These are phyloP conservation scores for Enteromius paludinosus DNA, from an alignment of 2,797 vertebrate species.

Conservation along the genomic window DNA sequence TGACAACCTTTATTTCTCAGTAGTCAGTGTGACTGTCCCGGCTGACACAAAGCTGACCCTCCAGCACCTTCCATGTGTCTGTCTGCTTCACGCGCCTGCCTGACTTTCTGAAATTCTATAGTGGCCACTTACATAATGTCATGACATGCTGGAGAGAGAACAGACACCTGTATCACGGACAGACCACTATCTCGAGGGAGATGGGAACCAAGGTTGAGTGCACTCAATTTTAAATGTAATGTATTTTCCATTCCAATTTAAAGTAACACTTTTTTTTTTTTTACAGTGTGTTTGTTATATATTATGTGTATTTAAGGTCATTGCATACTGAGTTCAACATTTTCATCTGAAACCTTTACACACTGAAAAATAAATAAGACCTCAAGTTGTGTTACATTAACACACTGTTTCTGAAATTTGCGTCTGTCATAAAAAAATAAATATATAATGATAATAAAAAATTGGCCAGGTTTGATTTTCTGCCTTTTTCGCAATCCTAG, in stretches of 20 bases:
- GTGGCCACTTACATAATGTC: slow-evolving; percentile 45
- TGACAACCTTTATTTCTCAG: slow-evolving; percentile 36
- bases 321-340: no score
- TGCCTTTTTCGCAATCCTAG: no score
- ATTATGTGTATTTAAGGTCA: no score
- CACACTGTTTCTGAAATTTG: no score
- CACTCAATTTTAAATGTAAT: not conserved
- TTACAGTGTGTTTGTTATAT: not conserved
- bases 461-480: no score
- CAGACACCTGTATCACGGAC: slow-evolving; percentile 20
- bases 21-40: slow-evolving; percentile 40
- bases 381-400: no score
- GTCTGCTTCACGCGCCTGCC: slow-evolving; percentile 13
- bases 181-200: slow-evolving; percentile 2
- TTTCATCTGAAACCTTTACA: no score
- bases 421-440: no score
- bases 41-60: slow-evolving; percentile 54
- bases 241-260: not conserved
- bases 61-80: slow-evolving; percentile 3
- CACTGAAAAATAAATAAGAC: no score
- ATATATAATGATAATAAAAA: no score
- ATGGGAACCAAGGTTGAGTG: not conserved
- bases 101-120: slow-evolving; percentile 44
- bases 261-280: no score
- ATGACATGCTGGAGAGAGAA: slow-evolving; percentile 42